These are phyloP conservation scores for Ichneumoninae sp. DNA, from an alignment of 2,888 invertebrate species.

Conservation along the genomic window DNA sequence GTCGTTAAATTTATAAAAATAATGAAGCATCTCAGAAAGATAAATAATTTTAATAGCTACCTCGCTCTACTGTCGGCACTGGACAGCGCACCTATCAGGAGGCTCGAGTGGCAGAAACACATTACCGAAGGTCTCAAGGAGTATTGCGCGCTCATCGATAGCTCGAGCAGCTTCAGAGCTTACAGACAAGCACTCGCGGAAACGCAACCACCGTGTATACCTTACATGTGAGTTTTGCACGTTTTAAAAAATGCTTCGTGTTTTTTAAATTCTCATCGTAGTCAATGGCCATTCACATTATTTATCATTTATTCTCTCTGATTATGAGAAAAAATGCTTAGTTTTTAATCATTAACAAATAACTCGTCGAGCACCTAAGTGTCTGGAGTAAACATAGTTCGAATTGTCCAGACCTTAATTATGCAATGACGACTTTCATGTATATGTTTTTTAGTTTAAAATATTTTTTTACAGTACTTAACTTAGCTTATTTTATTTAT, in stretches of 20 bases:
- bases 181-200: constrained; percentile 97
- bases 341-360: neutral
- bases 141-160: constrained; percentile 98
- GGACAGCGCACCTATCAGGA: constrained; percentile 96
- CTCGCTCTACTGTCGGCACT: constrained; percentile 97
- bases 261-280: neutral
- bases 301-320: neutral
- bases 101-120: constrained; percentile 97
- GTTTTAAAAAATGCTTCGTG: neutral
- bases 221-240: constrained; percentile 94
- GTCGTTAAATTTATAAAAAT: constrained; percentile 98
- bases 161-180: constrained; percentile 98
- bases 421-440: neutral
- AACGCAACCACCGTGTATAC: constrained; percentile 99
- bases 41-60: constrained; percentile 99
- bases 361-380: neutral
- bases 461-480: no score
- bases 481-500: neutral
- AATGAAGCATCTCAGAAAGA: constrained; percentile 98
- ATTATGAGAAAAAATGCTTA: neutral
- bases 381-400: neutral
- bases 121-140: constrained; percentile 96
- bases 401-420: neutral
- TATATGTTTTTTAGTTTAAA: neutral
- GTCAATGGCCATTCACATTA: neutral